Conservation (phyloP, 1,140 invertebrate species). For the Caenorhabditis elegans region DNA sequence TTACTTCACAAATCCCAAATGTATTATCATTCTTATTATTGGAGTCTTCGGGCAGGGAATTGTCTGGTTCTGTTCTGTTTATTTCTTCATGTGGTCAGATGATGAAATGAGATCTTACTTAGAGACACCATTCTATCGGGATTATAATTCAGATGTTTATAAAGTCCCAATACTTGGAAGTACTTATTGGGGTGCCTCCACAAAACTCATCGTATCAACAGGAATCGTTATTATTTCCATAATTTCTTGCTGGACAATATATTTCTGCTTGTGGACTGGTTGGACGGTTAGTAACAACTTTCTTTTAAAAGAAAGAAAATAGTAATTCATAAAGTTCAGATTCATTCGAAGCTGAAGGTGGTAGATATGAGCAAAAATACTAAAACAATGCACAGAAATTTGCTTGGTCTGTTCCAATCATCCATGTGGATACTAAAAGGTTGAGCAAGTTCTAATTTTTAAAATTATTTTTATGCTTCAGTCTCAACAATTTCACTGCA, state of each 20-base stretch:
- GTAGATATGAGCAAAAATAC: constrained; percentile 1
- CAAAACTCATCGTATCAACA: neutral
- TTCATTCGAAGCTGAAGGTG: neutral
- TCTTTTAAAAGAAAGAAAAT: neutral
- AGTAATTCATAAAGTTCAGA: neutral
- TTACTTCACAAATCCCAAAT: neutral
- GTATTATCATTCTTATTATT: neutral
- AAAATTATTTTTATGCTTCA: neutral
- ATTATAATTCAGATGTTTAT: neutral
- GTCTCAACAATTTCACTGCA: neutral
- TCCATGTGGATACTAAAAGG: neutral
- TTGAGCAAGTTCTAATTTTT: too few species aligned
- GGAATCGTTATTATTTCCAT: neutral
- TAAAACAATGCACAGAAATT: constrained; percentile 7
- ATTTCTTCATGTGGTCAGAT: constrained; percentile 13
- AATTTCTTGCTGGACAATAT: neutral
- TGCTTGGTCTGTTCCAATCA: neutral
- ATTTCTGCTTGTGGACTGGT: constrained; percentile 9
- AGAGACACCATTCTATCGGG: neutral
- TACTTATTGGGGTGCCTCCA: constrained; percentile 1
- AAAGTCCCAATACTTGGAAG: constrained; percentile 1
- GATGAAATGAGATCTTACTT: neutral
- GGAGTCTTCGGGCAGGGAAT: neutral
- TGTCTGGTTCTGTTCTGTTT: neutral
- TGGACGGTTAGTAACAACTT: constrained; percentile 18